Evolutionary conservation across 2,113 vertebrate genomes (phyloP).

Genomic region (Grus americana): DNA sequence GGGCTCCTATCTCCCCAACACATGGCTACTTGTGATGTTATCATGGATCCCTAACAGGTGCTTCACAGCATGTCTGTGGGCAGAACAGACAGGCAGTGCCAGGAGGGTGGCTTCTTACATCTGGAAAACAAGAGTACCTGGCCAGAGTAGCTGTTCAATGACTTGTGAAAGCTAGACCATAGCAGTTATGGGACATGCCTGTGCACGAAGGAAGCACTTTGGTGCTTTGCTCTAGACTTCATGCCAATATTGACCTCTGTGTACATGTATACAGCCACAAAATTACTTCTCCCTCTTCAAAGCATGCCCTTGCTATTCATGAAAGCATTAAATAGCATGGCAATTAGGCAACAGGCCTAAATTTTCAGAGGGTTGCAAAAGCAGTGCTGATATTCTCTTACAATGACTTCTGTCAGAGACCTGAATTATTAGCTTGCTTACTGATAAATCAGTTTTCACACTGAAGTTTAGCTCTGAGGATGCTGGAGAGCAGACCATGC

Average conservation of each 20-base stretch:
- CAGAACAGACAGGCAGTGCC: accelerated
- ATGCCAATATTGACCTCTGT: not conserved
- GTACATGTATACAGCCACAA: not conserved
- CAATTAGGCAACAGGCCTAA: not conserved
- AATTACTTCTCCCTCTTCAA: not conserved
- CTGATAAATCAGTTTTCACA: not conserved
- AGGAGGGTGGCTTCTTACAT: not conserved
- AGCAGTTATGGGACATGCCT: not conserved
- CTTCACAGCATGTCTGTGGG: not conserved
- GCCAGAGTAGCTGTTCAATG: not conserved
- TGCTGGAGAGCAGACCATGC: not conserved
- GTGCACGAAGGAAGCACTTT: not conserved
- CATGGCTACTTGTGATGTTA: accelerated
- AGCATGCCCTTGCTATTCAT: not conserved
- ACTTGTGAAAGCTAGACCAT: not conserved
- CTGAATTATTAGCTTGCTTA: not conserved
- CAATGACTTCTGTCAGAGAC: not conserved
- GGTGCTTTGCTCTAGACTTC: not conserved
- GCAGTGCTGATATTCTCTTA: not conserved
- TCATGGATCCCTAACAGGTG: not conserved
- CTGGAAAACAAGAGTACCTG: not conserved
- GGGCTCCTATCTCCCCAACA: not conserved
- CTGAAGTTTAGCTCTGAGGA: too few relatives aligned
- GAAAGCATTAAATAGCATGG: not conserved
- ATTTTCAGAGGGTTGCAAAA: not conserved